phyloP scores from a whole-genome alignment of 2,113 vertebrate genomes.

The Gasterosteus nipponicus region DNA sequence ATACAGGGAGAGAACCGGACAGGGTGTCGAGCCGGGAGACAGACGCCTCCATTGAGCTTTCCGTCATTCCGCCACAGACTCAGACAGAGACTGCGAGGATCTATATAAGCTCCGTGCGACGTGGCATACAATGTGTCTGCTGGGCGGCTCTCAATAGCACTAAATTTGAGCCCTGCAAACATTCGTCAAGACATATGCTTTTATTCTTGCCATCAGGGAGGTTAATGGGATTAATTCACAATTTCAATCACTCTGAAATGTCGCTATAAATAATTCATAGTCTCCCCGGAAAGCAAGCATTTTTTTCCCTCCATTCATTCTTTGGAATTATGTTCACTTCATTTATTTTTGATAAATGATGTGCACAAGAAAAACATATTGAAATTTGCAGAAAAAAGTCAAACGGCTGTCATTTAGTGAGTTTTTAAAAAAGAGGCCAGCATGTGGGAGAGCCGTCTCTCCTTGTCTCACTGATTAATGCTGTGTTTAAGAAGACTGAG shows the following conservation, averaged over 20 bases:
- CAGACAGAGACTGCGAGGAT: constrained; percentile 70
- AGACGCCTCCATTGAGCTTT: constrained; percentile 77
- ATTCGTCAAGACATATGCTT: constrained; percentile 76
- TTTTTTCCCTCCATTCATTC: constrained; percentile 58
- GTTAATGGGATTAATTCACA: constrained; percentile 77
- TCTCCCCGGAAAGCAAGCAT: constrained; percentile 42
- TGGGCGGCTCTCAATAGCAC: constrained; percentile 62
- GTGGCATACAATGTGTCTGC: constrained; percentile 70
- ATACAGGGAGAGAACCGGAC: constrained; percentile 56
- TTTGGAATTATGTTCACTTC: constrained; percentile 53
- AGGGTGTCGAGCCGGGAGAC: constrained; percentile 66
- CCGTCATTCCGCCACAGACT: constrained; percentile 75
- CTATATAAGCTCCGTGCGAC: constrained; percentile 76
- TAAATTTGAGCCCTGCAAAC: constrained; percentile 73
- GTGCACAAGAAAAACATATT: constrained; percentile 31
- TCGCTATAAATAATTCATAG: constrained; percentile 74
- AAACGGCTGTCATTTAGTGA: constrained; percentile 20
- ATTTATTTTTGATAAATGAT: constrained; percentile 47
- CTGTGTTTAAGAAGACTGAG: constrained; percentile 30
- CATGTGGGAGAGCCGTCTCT: constrained; percentile 35
- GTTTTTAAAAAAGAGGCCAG: constrained; percentile 17
- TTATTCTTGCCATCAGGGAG: constrained; percentile 72
- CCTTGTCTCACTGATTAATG: constrained; percentile 56
- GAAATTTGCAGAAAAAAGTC: constrained; percentile 37
- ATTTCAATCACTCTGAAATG: constrained; percentile 71